Base-by-base conservation (phyloP, 1,140 invertebrate genomes). In the Scaptomyza montana region DNA sequence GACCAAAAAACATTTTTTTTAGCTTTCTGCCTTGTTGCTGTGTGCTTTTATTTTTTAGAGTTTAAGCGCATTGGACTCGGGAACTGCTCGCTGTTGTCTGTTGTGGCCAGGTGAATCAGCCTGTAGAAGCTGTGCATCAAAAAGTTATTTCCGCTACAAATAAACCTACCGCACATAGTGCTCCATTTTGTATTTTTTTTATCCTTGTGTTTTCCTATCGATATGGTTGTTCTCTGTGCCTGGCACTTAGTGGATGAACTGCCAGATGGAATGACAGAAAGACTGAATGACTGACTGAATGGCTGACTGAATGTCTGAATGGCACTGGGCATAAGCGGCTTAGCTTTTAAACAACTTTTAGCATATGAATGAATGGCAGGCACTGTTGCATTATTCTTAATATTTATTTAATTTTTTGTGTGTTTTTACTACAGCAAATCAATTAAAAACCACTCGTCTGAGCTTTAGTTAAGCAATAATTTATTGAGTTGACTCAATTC, bases 81-180 rank as follows among this genome's bases (percentile, higher is more conserved):
- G 0, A 36, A 39, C 43, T 60, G 62, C 55, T 46, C 55, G 28
- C 41, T 49, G 50, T 3, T 74, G 66, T 74, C 16, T 78, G 79
- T 69, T 78, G 79, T 69, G 65, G 56, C 71, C 78, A 86, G 78
- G 82, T 78, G 59, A 86, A 86, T 67, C 70, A 64, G 49, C 63
- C 66, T 67, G 70, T 62, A 78, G 63, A 72, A 61, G 50, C 75
- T 36, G 51, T 71, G 80, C 78, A 75, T 75, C 71, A 75, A 87
- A 86, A 87, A 87, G 82, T 86, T 86, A 76, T 87, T 87, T 86
- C 74, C 78, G 82, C 82, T 71, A 86, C 81, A 87, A 86, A 86
- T 87, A 78, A 86, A 86, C 69, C 49, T 49, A 57, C 49, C 63
- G 47, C 43, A 57, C 70, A 66, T 49, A 61, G 66, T 56, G 56